A percentile compares a stretch with the other conserved stretches of the same genome.
Evolutionary conservation across 2,888 invertebrate genomes (phyloP).

Genomic region (Myopa testacea): DNA sequence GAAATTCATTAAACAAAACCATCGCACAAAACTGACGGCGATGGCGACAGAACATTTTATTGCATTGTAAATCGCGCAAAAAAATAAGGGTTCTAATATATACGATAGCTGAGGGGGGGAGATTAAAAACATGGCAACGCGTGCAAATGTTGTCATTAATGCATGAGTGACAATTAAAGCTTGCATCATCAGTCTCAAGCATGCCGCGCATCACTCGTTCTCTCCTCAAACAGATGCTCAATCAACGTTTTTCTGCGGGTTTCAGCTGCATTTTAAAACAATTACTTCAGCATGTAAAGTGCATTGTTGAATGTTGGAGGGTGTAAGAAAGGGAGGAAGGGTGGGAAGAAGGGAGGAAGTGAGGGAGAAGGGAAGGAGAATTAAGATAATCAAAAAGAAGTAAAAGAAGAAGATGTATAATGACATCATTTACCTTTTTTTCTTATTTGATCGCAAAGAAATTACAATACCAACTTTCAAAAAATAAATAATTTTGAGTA

Average conservation of each 20-base stretch:
- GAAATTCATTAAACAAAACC: neutral
- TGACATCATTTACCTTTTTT: no score
- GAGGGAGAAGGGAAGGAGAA: neutral
- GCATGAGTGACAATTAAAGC: slow-evolving; percentile 14
- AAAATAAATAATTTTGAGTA: no score
- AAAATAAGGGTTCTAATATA: no score
- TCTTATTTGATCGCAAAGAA: no score
- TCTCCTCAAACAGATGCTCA: neutral
- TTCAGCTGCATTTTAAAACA: slow-evolving; percentile 21
- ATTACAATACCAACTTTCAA: no score
- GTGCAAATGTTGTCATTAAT: slow-evolving; percentile 5
- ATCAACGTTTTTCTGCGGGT: neutral
- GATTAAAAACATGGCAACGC: neutral
- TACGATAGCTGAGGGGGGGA: neutral
- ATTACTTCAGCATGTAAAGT: neutral
- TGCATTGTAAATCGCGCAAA: no score
- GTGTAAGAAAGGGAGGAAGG: neutral
- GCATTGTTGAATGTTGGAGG: neutral
- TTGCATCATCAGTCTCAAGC: neutral
- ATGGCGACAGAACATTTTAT: no score
- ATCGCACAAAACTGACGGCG: no score
- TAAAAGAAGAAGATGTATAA: no score
- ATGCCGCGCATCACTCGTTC: neutral
- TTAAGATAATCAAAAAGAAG: neutral
- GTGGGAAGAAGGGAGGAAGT: neutral